Base-by-base conservation (phyloP, 1,140 invertebrate species). In the Drosophila arawakana region DNA sequence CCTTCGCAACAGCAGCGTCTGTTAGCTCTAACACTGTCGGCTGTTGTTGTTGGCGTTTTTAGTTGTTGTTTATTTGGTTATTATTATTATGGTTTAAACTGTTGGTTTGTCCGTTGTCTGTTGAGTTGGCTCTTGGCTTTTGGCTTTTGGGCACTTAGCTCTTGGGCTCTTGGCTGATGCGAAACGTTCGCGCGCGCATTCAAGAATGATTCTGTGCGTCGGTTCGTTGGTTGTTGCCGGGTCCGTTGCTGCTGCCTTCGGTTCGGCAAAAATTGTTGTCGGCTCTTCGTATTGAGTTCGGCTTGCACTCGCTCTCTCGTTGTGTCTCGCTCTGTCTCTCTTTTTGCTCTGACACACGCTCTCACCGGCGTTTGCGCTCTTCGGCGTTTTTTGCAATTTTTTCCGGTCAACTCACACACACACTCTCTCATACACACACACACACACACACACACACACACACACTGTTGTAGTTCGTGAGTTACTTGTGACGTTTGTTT, bases 121-220 rank as follows among this genome's bases (percentile, higher is more conserved):
- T 52, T 15, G 25, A 30, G 25, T 30, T 54, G 13, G 34, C 43
- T 69, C 44, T 67, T 68, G 59, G 71, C 39, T 44, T 60, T 50
- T 50, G 21, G 39, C 62, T 75, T 60, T 41, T 58, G 60, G 67
- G 69, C 52, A 68, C 61, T 79, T 61, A 65, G 39, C 39, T 46
- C 43, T 15, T 46, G 30, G 50, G 50, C 71, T 78, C 46, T 78
- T 75, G 70, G 65, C 41, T 82, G 85, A 63, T 90, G 88, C 84
- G 81, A 83, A 76, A 77, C 52, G 88, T 90, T 92, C 91, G 84
- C 91, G 91, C 91, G 91, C 90, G 91, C 68, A 80, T 92, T 92
- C 70, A 89, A 92, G 91, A 92, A 92, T 92, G 81, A 91, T 92
- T 92, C 91, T 91, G 78, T 78, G 80, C 58, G 44, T 66, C 52